phyloP scores from a whole-genome alignment of 2,888 invertebrate genomes.

The Drosophila mettleri region DNA sequence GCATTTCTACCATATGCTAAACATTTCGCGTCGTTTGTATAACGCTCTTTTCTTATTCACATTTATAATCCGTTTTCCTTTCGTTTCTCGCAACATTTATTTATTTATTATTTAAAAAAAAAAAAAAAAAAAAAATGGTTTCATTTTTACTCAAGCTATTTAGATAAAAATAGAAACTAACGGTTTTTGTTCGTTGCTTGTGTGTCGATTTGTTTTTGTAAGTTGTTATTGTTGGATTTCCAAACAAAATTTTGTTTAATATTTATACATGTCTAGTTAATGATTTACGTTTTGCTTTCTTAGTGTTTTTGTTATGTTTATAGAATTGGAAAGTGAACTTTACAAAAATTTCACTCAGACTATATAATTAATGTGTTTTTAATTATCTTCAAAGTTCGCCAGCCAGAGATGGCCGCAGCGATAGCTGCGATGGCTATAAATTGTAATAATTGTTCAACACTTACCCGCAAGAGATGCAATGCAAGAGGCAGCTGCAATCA shows the following conservation, averaged over 20 bases:
- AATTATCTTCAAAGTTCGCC: slow-evolving; percentile 55
- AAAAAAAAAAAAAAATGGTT: slow-evolving; percentile 58
- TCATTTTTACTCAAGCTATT: slow-evolving; percentile 52
- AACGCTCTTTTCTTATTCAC: slow-evolving; percentile 50
- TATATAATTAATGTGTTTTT: slow-evolving; percentile 74
- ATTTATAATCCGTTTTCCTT: slow-evolving; percentile 62
- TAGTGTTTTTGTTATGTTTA: slow-evolving; percentile 25
- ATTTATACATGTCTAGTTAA: slow-evolving; percentile 69
- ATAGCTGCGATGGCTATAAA: slow-evolving; percentile 24
- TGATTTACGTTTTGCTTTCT: slow-evolving; percentile 70
- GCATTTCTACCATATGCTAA: slow-evolving; percentile 67
- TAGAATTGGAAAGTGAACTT: slow-evolving; percentile 74
- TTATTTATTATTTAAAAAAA: slow-evolving; percentile 66
- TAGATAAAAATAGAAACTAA: slow-evolving; percentile 58
- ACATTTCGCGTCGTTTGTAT: slow-evolving; percentile 58
- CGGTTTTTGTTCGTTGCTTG: slow-evolving; percentile 15
- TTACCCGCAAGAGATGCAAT: slow-evolving; percentile 53
- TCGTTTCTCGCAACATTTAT: slow-evolving; percentile 42
- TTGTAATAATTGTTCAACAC: slow-evolving; percentile 50
- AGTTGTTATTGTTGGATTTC: slow-evolving; percentile 47
- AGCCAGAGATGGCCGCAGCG: slow-evolving; percentile 7
- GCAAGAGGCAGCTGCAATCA: slow-evolving; percentile 45
- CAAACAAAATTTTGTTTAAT: slow-evolving; percentile 44
- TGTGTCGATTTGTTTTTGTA: neutral
- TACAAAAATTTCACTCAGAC: slow-evolving; percentile 63